phyloP scores from a whole-genome alignment of 2,113 vertebrate genomes.

The Amblyornis subalaris region DNA sequence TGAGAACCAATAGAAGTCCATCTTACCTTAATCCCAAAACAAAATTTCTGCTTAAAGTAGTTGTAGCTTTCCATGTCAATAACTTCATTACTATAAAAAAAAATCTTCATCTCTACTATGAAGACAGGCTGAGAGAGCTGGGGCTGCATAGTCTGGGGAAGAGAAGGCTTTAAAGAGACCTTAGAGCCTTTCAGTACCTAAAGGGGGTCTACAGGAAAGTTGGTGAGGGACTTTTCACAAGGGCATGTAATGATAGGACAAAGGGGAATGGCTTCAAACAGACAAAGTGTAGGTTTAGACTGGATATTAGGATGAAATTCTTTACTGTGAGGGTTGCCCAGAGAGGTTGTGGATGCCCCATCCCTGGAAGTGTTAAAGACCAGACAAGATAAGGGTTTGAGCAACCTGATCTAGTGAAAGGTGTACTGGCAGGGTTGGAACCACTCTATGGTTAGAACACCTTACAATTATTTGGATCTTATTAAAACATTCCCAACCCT shows the following conservation, averaged over 20 bases:
- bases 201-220: not conserved
- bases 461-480: not conserved
- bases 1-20: not conserved
- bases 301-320: not conserved
- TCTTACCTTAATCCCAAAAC: not conserved
- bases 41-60: not conserved
- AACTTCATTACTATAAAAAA: not conserved
- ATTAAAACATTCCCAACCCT: not conserved
- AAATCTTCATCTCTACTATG: not conserved
- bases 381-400: not conserved
- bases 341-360: not conserved
- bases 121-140: not conserved
- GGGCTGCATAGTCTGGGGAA: not conserved
- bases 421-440: not conserved
- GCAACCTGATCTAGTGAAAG: not conserved
- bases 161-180: not conserved
- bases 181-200: not conserved
- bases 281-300: not conserved
- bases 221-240: not conserved
- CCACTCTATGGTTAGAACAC: not conserved
- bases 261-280: not conserved
- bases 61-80: not conserved
- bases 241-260: not conserved
- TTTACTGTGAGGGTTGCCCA: not conserved
- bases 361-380: not conserved